These are phyloP conservation scores for Xanthia icteritia DNA, from an alignment of 2,888 invertebrate species.

Conservation along the genomic window DNA sequence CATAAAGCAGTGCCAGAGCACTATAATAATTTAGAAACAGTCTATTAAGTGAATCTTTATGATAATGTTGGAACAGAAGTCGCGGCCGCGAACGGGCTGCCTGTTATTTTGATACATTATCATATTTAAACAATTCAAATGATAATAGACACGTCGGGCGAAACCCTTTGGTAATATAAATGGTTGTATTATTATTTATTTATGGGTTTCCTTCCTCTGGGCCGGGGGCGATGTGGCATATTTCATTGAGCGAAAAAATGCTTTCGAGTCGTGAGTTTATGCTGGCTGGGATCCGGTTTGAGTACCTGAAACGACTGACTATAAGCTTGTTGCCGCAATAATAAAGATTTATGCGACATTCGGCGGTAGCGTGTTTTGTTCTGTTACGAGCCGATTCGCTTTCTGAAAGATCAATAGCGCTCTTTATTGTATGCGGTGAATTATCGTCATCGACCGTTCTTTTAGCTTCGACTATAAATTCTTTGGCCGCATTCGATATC, in stretches of 20 bases:
- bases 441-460: slow-evolving; percentile 85
- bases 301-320: slow-evolving; percentile 88
- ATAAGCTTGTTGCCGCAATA: slow-evolving; percentile 90
- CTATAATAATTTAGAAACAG: slow-evolving; percentile 89
- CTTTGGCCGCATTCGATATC: slow-evolving; percentile 81
- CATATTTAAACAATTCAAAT: slow-evolving; percentile 91
- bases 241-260: slow-evolving; percentile 90
- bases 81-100: slow-evolving; percentile 86
- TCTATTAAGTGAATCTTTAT: slow-evolving; percentile 90
- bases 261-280: slow-evolving; percentile 88
- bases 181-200: slow-evolving; percentile 91
- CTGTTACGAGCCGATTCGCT: slow-evolving; percentile 89
- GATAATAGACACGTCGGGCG: slow-evolving; percentile 90
- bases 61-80: slow-evolving; percentile 89
- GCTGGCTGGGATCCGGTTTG: slow-evolving; percentile 86
- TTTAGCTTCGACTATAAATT: slow-evolving; percentile 84
- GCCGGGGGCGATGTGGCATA: slow-evolving; percentile 88
- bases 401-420: slow-evolving; percentile 89
- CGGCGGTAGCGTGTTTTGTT: slow-evolving; percentile 90
- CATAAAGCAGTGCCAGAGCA: slow-evolving; percentile 86
- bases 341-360: slow-evolving; percentile 90
- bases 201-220: slow-evolving; percentile 89
- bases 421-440: slow-evolving; percentile 88
- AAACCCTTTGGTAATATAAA: slow-evolving; percentile 91
- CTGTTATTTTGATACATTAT: slow-evolving; percentile 90